A percentile compares a stretch with the other conserved stretches of the same genome.
Conservation (phyloP, 2,797 vertebrate species). For the Sparus aurata region DNA sequence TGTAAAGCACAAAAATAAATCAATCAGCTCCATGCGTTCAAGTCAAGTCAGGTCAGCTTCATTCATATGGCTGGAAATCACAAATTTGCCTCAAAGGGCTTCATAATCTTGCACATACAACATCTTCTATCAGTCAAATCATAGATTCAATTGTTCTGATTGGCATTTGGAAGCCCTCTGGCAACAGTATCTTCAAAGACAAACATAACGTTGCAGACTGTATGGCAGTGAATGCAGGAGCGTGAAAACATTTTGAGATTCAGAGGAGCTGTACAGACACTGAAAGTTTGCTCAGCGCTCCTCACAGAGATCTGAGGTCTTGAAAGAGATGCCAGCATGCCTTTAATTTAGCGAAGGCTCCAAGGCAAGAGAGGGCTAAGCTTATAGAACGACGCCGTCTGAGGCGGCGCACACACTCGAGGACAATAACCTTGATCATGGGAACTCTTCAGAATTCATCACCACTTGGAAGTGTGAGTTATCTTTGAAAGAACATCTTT, state of each 20-base stretch:
- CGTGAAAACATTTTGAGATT: constrained; percentile 34
- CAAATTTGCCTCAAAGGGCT: not conserved
- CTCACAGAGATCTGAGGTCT: constrained; percentile 60
- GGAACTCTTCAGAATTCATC: constrained; percentile 75
- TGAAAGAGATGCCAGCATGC: constrained; percentile 67
- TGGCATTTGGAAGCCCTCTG: constrained; percentile 24
- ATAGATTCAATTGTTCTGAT: constrained; percentile 18
- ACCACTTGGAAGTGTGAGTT: constrained; percentile 72
- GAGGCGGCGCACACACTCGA: constrained; percentile 70
- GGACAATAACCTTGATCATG: constrained; percentile 79
- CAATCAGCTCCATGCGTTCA: not conserved
- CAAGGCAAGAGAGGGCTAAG: constrained; percentile 66
- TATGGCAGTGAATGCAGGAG: constrained; percentile 33
- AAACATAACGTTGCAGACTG: constrained; percentile 34
- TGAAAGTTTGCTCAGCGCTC: constrained; percentile 61
- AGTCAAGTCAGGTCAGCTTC: not conserved
- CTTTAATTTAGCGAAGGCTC: constrained; percentile 71
- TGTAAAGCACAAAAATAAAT: not conserved
- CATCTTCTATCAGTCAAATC: constrained; percentile 11
- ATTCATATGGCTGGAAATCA: not conserved
- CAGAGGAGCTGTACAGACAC: constrained; percentile 43
- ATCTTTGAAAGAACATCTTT: constrained; percentile 73
- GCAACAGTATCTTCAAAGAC: constrained; percentile 42
- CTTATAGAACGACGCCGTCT: constrained; percentile 62
- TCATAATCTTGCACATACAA: constrained; percentile 1